Base-by-base conservation (phyloP, 2,113 vertebrate species). In the Halichoerus grypus region DNA sequence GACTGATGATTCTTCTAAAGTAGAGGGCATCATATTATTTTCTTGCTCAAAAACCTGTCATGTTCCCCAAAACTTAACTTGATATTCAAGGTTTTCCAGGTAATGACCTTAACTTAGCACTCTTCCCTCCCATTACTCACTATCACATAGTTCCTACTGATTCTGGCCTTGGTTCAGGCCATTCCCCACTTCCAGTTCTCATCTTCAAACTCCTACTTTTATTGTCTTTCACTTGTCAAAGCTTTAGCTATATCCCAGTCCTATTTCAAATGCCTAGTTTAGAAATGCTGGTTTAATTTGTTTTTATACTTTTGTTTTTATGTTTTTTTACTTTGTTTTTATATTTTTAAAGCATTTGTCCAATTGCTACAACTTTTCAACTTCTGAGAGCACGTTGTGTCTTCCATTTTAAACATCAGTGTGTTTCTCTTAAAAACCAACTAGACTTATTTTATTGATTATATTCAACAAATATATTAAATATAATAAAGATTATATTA, bases 1-100 rank as follows among this genome's bases (percentile, higher is more conserved):
- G 33, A 94, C 26, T 83, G 86, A 57, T 69, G 86, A 57, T 69
- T 91, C 55, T 95, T 96, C 80, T 87, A 6, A 79, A 85, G 53
- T 24, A 83, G 10, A 80, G 2, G 8, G 28, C 84, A 74, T 84
- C 71, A 57, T 55, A 81, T 81, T 57, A 55, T 15, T 69, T 80
- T 84, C 55, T 59, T 49, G 9, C 28, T 79, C 67, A 71, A 92
- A 94, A 92, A 84, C 18, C 33, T 42, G 42, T 81, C 57, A 4
- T 36, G 42, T 49, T 67, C 13, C 77, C 31, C 36, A 1, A 33
- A 77, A 74, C 51, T 91, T 33, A 77, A 63, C 16, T 4, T 77
- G 57, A 90, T 59, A 65, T 33, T 83, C 84, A 90, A 71, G 42
- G 59, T 36, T 33, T 93, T 77, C 53, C 24, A 87, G 46, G 55